Base-by-base conservation (phyloP, 2,888 invertebrate species). In the Mechanitis messenoides region DNA sequence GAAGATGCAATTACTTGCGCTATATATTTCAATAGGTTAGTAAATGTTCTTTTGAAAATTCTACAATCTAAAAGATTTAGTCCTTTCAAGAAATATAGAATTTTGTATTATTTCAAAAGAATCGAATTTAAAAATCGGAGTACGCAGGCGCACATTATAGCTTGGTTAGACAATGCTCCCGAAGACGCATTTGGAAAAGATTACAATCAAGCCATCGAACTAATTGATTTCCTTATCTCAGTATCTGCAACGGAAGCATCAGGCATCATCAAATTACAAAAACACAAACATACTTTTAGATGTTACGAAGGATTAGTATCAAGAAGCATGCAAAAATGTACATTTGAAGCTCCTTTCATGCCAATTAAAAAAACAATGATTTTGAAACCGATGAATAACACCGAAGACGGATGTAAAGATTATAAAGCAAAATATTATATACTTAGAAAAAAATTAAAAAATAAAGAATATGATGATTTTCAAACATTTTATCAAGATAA, bases 21-120 rank as follows among this genome's bases (percentile, higher is more conserved):
- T 53, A 72, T 74, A 33, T 73, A 73, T 50, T 81, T 80, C 59
- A 68, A 80, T 68, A 81, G 79, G 59, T 67, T 81, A 46, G 72
- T 82, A 0, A 69, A 72, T 69, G 33, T 55, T 5, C 46, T 79
- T 33, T 61, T 74, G 61, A 69, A 57, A 28, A 69, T 77, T 53
- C 64, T 80, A 38, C 64, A 75, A 62, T 71, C 74, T 3, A 67
- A 73, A 67, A 69, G 68, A 55, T 45, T 6, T 5, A 72, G 70
- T 58, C 77, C 78, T 28, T 77, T 78, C 35, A 62, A 66, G 53
- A 71, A 72, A 59, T 74, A 74, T 64, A 56, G 65, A 47, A 59
- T 77, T 12, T 4, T 60, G 1, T 45, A 74, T 63, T 79, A 69
- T 56, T 79, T 79, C 58, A 69, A 68, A 46, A 58, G 71, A 47